Evolutionary conservation across 2,113 vertebrate species (phyloP), one percentile per base, ranked within the genome.

Genomic region (Panthera tigris): DNA sequence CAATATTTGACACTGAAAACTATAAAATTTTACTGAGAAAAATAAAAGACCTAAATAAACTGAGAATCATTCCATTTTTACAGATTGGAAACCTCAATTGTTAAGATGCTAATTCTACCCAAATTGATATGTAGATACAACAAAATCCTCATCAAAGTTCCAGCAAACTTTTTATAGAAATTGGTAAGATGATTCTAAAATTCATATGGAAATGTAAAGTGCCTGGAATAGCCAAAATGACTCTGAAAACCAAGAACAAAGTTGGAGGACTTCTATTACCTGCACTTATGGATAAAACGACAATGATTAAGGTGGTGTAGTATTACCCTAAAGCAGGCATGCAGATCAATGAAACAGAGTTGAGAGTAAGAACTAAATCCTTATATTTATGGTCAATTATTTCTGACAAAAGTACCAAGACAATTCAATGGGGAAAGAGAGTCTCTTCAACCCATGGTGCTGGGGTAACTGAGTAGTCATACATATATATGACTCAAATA

Each of bases 21-120:
- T 68, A 41, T 8, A 39, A 84, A 65, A 57, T 65, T 89, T 89
- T 69, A 96, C 33, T 76, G 33, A 78, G 36, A 79, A 63, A 89
- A 89, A 79, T 63, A 36, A 86, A 90, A 68, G 69, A 79, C 69
- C 63, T 88, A 88, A 85, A 91, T 66, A 94, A 92, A 88, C 14
- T 48, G 41, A 90, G 1, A 96, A 23, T 83, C 27, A 65, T n/a
- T 89, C 19, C 14, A 74, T 89, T 61, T 94, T 63, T 94, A 61
- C 1, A 88, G 7, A 78, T 4, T 31, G 23, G 66, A 74, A 73
- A 61, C 88, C 27, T 89, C 55, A 74, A 41, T 36, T 81, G 2
- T 80, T 74, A 82, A 93, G 71, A 93, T 27, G 50, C 73, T 50
- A 89, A 57, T 76, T 50, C 31, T 55, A 12, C 18, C 29, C 21